Evolutionary conservation across 2,113 vertebrate species (phyloP).

Genomic region (Saccopteryx bilineata): DNA sequence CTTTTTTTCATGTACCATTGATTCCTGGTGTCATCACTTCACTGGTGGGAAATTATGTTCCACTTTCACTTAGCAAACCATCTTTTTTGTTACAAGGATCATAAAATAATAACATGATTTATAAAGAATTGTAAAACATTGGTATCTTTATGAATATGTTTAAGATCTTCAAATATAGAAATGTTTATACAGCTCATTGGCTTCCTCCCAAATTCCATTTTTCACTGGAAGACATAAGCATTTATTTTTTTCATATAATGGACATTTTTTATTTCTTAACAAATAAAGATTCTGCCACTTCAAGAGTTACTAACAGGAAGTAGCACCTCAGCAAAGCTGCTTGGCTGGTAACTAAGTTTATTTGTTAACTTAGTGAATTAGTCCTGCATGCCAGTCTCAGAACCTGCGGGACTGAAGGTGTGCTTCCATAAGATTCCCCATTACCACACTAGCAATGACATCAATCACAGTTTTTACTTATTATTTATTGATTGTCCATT

Average conservation of each 20-base stretch:
- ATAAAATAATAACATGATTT: constrained; percentile 54
- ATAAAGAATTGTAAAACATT: constrained; percentile 37
- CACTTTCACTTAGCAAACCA: constrained; percentile 11
- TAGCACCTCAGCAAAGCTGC: background rate
- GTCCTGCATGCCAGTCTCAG: background rate
- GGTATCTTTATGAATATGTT: constrained; percentile 22
- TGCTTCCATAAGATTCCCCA: background rate
- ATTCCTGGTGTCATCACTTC: background rate
- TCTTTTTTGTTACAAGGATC: constrained; percentile 21
- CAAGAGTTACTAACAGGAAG: background rate
- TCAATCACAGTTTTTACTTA: background rate
- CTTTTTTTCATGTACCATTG: background rate
- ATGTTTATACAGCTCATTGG: constrained; percentile 51
- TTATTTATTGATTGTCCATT: background rate
- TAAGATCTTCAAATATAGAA: constrained; percentile 40
- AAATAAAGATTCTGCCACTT: constrained; percentile 30
- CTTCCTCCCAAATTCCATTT: background rate
- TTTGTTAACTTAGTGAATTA: background rate
- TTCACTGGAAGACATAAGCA: background rate
- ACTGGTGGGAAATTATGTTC: constrained; percentile 3
- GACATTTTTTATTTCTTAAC: constrained; percentile 18
- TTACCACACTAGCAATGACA: background rate
- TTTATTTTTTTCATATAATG: constrained; percentile 45
- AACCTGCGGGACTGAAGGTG: background rate
- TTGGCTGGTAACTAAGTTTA: background rate